Evolutionary conservation across 2,888 invertebrate genomes (phyloP).

Genomic region (Sarcophaga caerulescens): DNA sequence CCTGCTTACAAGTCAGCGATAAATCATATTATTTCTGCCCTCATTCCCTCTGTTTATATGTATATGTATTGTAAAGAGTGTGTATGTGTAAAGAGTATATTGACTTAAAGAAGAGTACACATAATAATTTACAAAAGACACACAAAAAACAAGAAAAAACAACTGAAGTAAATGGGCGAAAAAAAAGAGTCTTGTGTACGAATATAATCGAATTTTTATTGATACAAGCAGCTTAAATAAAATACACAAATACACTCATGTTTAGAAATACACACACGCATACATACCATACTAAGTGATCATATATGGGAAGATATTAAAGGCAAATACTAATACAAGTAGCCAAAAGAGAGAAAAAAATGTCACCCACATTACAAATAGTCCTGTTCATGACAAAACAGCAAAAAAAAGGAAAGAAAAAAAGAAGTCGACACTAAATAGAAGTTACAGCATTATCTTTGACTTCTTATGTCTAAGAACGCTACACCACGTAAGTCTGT

Average conservation of each 20-base stretch:
- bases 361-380: constrained; percentile 39
- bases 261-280: constrained; percentile 31
- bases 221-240: constrained; percentile 80
- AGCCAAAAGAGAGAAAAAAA: background rate
- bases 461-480: background rate
- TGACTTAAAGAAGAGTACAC: background rate
- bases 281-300: background rate
- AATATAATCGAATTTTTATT: constrained; percentile 81
- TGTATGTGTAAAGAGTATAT: constrained; percentile 5
- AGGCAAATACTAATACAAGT: background rate
- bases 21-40: constrained; percentile 59
- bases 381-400: constrained; percentile 20
- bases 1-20: constrained; percentile 69
- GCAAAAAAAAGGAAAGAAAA: background rate
- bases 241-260: constrained; percentile 48
- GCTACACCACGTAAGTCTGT: constrained; percentile 5
- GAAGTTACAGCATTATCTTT: constrained; percentile 20
- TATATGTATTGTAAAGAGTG: background rate
- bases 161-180: background rate
- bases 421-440: background rate
- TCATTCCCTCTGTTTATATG: background rate
- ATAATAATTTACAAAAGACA: constrained; percentile 59
- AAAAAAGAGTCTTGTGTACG: constrained; percentile 41
- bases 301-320: background rate
- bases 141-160: constrained; percentile 22